Conservation (phyloP, 2,113 vertebrate genomes). For the Dromiciops gliroides region DNA sequence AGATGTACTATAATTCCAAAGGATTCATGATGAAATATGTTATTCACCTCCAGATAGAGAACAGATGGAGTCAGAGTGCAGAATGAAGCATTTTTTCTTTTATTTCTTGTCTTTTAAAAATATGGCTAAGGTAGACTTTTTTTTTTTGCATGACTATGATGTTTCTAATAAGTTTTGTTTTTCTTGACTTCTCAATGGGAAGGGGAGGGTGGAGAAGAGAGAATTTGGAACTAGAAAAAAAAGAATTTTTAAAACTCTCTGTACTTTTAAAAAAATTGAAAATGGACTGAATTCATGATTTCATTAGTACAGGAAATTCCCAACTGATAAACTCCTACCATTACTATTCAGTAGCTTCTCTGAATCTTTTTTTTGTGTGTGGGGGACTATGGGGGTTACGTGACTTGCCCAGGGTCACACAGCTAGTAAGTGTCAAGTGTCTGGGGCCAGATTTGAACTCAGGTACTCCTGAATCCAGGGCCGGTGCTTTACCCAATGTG, state of each 20-base stretch:
- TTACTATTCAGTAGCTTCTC: not conserved
- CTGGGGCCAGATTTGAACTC: no score
- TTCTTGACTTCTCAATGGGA: not conserved
- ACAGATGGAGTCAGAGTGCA: not conserved
- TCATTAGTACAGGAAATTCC: not conserved
- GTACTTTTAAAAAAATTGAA: not conserved
- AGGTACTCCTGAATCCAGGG: no score
- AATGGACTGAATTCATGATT: not conserved
- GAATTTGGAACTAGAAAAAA: not conserved
- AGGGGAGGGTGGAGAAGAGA: not conserved
- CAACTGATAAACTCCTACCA: not conserved
- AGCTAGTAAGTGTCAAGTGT: no score
- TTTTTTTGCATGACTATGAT: not conserved
- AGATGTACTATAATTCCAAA: no score
- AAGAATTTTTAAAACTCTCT: not conserved
- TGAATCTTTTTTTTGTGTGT: no score
- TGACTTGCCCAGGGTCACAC: no score
- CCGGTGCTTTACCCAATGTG: no score
- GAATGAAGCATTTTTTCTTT: not conserved
- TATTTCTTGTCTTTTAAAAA: not conserved
- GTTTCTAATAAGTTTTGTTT: not conserved
- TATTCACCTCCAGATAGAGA: no score
- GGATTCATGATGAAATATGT: no score
- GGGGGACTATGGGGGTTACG: no score
- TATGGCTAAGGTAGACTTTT: not conserved